A percentile compares a stretch with the other conserved stretches of the same genome.
These are phyloP conservation scores for Synergus japonicus DNA, from an alignment of 2,888 invertebrate species.

Conservation along the genomic window DNA sequence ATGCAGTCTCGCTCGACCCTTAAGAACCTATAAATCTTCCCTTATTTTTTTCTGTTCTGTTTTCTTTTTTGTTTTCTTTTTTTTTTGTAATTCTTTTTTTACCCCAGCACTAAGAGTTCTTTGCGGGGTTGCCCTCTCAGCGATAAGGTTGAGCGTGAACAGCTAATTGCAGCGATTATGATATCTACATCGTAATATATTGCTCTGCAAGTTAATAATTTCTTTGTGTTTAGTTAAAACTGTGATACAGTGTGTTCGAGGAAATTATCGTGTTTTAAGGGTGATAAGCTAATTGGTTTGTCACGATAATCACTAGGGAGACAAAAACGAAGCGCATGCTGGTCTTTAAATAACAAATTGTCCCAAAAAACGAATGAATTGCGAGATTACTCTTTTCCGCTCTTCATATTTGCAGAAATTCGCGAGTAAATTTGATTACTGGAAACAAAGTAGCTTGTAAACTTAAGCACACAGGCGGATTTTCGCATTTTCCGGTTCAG, in stretches of 20 bases:
- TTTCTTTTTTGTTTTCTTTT: background rate
- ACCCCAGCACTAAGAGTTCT: background rate
- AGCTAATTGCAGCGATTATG: constrained; percentile 38
- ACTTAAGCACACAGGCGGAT: constrained; percentile 2
- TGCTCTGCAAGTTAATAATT: constrained; percentile 26
- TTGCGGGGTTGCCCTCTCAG: constrained; percentile 18
- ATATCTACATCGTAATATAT: constrained; percentile 35
- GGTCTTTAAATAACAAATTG: background rate
- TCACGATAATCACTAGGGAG: background rate
- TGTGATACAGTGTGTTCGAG: background rate
- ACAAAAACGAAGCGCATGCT: background rate
- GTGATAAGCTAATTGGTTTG: constrained; percentile 33
- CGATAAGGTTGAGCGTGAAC: constrained; percentile 41
- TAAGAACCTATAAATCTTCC: constrained; percentile 61
- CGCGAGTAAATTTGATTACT: background rate
- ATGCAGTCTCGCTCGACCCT: constrained; percentile 56
- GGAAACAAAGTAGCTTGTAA: background rate
- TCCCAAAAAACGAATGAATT: background rate
- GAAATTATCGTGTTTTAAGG: constrained; percentile 21
- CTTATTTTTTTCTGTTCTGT: constrained; percentile 45
- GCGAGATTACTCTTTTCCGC: background rate
- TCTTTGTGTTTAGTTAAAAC: constrained; percentile 29
- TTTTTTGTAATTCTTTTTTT: background rate
- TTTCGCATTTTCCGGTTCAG: constrained; percentile 51
- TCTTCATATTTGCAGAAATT: background rate